Percentiles rank a stretch among this genome's conserved stretches.
Conservation (phyloP, 2,113 vertebrate genomes). For the Labrus mixtus region DNA sequence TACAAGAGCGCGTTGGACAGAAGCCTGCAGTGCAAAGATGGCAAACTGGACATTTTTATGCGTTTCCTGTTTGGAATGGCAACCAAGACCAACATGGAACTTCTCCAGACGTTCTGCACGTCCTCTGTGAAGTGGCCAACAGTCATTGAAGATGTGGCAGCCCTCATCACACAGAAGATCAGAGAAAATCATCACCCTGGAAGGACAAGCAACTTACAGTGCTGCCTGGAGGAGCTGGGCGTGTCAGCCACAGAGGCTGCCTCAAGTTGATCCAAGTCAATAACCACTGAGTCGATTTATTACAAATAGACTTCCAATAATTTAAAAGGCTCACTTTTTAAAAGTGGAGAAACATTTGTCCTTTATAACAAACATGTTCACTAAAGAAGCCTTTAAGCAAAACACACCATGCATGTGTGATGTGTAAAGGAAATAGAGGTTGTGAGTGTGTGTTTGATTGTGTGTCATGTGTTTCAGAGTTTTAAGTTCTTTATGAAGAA, state of each 20-base stretch:
- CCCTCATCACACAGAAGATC: conserved; percentile 68
- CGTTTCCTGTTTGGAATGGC: conserved; percentile 77
- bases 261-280: not conserved
- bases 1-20: conserved; percentile 72
- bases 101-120: conserved; percentile 57
- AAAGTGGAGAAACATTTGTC: not conserved
- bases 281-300: not conserved
- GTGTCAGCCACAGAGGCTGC: not conserved
- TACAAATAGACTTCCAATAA: not conserved
- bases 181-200: conserved; percentile 43
- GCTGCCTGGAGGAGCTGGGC: conserved; percentile 75
- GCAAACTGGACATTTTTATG: conserved; percentile 73
- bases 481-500: too few relatives aligned
- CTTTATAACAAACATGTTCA: not conserved
- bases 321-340: not conserved
- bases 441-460: not conserved
- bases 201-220: conserved; percentile 57
- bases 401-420: not conserved
- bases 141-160: conserved; percentile 20
- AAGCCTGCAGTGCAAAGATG: conserved; percentile 57
- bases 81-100: conserved; percentile 55
- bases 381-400: not conserved
- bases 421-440: not conserved
- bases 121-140: conserved; percentile 21
- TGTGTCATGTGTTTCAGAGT: not conserved